Conservation (phyloP, 2,113 vertebrate species). For the Bettongia penicillata region DNA sequence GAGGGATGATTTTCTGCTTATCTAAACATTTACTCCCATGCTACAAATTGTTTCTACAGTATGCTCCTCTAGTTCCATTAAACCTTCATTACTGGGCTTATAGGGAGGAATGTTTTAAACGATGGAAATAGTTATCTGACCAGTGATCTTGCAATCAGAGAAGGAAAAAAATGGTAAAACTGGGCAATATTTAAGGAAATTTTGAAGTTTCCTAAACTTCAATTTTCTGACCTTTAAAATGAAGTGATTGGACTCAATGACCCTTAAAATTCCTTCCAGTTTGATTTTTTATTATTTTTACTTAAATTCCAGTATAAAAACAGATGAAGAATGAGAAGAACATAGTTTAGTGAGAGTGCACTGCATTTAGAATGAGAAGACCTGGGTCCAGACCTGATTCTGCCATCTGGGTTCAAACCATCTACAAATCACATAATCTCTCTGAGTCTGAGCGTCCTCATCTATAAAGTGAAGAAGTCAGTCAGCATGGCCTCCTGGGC, state of each 20-base stretch:
- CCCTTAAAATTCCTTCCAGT: not conserved
- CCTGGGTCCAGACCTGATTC: not conserved
- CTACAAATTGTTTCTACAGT: not conserved
- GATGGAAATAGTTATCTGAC: not conserved
- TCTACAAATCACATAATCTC: not conserved
- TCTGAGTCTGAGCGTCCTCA: not conserved
- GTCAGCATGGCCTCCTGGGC: not conserved
- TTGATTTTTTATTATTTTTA: not conserved
- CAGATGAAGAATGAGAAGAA: too few species aligned
- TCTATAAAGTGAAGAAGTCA: not conserved
- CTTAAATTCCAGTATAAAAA: not conserved
- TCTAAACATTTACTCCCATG: not conserved
- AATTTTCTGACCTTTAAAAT: not conserved
- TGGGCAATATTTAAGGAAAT: not conserved
- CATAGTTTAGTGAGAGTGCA: too few species aligned
- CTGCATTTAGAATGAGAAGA: not conserved
- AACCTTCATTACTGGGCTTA: not conserved
- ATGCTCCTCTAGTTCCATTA: not conserved
- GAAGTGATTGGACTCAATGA: not conserved
- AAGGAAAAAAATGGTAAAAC: not conserved
- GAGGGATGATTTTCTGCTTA: not conserved
- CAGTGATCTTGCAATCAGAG: not conserved
- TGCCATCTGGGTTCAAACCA: not conserved
- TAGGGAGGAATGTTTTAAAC: not conserved
- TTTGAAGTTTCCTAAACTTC: not conserved